Percentiles rank a stretch among this genome's conserved stretches.
These are phyloP conservation scores for Zeugodacus cucurbitae DNA, from an alignment of 1,140 invertebrate genomes.

Conservation along the genomic window DNA sequence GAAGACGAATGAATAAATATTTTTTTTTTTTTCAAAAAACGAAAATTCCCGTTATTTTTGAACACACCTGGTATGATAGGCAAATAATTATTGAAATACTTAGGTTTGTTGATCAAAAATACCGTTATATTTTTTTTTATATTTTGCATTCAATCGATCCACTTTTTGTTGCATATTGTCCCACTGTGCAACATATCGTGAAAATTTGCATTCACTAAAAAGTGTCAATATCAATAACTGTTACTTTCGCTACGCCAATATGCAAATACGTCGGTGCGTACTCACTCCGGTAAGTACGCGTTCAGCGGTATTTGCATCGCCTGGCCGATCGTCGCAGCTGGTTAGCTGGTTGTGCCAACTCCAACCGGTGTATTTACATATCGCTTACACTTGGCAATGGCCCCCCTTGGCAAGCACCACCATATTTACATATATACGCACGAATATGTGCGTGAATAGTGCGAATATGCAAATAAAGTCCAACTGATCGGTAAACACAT, in stretches of 20 bases:
- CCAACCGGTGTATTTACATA: neutral
- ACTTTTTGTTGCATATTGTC: too few relatives aligned
- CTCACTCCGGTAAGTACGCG: neutral
- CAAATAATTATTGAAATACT: too few relatives aligned
- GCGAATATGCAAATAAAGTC: neutral
- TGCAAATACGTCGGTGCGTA: neutral
- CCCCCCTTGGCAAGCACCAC: neutral
- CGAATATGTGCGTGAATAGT: neutral
- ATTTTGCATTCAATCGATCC: too few relatives aligned
- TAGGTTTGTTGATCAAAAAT: too few relatives aligned
- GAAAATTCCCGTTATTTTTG: too few relatives aligned
- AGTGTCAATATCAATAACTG: neutral
- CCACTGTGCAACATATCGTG: neutral
- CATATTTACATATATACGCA: neutral
- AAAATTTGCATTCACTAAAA: neutral
- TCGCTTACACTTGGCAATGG: neutral
- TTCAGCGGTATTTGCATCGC: neutral
- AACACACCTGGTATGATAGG: too few relatives aligned
- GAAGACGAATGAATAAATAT: too few relatives aligned
- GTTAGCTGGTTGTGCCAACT: neutral
- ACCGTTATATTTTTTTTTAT: too few relatives aligned
- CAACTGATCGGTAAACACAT: neutral
- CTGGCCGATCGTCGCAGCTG: neutral
- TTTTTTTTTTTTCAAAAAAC: too few relatives aligned
- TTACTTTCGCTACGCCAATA: neutral